These are phyloP conservation scores for Cheilosia pagana DNA, from an alignment of 2,888 invertebrate genomes.

Conservation along the genomic window DNA sequence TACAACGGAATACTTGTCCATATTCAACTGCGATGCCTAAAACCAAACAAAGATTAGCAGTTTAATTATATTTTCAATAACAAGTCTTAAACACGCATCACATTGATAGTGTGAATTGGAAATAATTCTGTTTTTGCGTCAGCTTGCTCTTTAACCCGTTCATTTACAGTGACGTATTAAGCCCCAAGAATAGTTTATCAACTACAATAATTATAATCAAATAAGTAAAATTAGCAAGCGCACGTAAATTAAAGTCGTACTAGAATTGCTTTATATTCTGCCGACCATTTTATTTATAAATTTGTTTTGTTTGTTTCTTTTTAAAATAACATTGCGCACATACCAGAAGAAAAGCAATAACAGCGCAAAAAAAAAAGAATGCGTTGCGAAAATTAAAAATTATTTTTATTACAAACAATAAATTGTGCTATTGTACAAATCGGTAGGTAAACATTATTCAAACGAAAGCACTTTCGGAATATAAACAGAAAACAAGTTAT, in stretches of 20 bases:
- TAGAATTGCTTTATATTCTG: slow-evolving; percentile 6
- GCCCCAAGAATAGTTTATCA: neutral
- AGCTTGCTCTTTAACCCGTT: slow-evolving; percentile 35
- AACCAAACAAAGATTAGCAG: no score
- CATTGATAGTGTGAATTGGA: slow-evolving; percentile 21
- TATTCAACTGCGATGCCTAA: no score
- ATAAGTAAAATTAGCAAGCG: slow-evolving; percentile 6
- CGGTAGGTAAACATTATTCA: no score
- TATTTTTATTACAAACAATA: slow-evolving; percentile 21
- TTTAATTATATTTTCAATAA: no score
- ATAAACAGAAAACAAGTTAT: no score
- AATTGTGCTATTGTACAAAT: neutral
- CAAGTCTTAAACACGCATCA: no score
- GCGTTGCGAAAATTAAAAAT: neutral
- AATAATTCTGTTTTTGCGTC: neutral
- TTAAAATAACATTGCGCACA: slow-evolving; percentile 41
- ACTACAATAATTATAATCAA: neutral
- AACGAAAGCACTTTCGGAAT: no score
- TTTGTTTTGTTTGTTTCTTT: slow-evolving; percentile 30
- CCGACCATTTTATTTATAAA: slow-evolving; percentile 25
- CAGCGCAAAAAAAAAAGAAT: neutral
- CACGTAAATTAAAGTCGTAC: slow-evolving; percentile 14
- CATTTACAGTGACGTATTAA: slow-evolving; percentile 6
- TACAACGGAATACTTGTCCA: no score
- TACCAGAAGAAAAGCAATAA: slow-evolving; percentile 5